Conservation (phyloP, 2,797 vertebrate species). For the Hipposideros larvatus region DNA sequence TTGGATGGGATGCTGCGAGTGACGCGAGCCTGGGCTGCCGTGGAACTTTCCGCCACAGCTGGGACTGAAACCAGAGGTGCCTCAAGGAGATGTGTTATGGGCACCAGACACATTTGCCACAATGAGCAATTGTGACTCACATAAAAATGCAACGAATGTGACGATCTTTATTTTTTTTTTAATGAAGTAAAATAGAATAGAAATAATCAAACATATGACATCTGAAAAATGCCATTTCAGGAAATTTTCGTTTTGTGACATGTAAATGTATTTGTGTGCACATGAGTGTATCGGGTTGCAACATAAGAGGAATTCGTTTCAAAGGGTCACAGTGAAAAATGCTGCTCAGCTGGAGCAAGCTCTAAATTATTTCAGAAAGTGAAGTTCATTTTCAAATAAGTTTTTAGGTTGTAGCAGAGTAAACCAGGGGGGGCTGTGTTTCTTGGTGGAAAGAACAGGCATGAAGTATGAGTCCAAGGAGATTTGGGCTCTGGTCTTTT, state of each 20-base stretch:
- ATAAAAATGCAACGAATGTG: not conserved
- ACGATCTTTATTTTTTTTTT: not conserved
- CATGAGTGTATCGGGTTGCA: too few species aligned
- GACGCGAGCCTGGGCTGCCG: not conserved
- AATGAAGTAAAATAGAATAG: not conserved
- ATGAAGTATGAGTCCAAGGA: not conserved
- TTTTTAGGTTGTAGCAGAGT: not conserved
- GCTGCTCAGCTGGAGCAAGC: not conserved
- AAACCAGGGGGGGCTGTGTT: not conserved
- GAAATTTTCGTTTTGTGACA: not conserved
- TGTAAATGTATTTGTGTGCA: not conserved
- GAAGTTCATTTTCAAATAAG: not conserved
- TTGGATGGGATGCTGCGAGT: fast-evolving
- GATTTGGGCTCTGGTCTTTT: not conserved
- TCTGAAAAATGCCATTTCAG: not conserved
- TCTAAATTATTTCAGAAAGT: not conserved
- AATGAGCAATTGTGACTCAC: not conserved
- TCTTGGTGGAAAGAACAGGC: not conserved
- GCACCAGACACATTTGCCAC: not conserved
- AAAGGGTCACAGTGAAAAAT: not conserved
- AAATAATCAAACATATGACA: not conserved
- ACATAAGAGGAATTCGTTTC: not conserved
- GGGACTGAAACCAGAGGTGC: not conserved
- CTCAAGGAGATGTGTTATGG: not conserved
- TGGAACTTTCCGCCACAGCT: not conserved